Conservation (phyloP, 2,888 invertebrate genomes). For the Tiliacea aurago region DNA sequence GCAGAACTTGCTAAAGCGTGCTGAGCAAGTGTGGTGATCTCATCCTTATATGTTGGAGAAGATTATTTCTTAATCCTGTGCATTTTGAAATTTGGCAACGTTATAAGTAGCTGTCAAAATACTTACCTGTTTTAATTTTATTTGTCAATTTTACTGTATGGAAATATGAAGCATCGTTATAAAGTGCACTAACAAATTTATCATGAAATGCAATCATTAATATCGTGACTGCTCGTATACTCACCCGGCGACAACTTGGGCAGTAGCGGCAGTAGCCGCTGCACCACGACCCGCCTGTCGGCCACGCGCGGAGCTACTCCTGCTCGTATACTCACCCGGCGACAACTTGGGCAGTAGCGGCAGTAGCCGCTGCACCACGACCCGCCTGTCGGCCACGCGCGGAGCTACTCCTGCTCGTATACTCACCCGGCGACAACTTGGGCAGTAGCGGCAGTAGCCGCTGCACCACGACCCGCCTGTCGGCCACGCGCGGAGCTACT, state of each 20-base stretch:
- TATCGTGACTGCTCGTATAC: background rate
- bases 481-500: constrained; percentile 65
- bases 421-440: constrained; percentile 20
- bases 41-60: background rate
- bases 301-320: too few relatives aligned
- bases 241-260: background rate
- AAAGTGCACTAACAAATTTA: too few relatives aligned
- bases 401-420: background rate
- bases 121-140: background rate
- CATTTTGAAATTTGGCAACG: background rate
- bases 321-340: background rate
- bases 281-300: background rate
- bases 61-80: background rate
- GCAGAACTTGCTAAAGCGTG: background rate
- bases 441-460: constrained; percentile 34
- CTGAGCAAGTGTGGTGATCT: background rate
- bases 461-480: constrained; percentile 34
- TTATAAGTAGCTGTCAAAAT: background rate
- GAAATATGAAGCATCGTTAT: too few relatives aligned
- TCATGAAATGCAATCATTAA: too few relatives aligned
- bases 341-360: constrained; percentile 22
- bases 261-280: constrained; percentile 1
- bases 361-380: constrained; percentile 17
- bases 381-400: background rate
- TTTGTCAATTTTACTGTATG: background rate